A percentile compares a stretch with the other conserved stretches of the same genome.
Evolutionary conservation across 2,113 vertebrate genomes (phyloP).

Genomic region (Cebidichthys violaceus): DNA sequence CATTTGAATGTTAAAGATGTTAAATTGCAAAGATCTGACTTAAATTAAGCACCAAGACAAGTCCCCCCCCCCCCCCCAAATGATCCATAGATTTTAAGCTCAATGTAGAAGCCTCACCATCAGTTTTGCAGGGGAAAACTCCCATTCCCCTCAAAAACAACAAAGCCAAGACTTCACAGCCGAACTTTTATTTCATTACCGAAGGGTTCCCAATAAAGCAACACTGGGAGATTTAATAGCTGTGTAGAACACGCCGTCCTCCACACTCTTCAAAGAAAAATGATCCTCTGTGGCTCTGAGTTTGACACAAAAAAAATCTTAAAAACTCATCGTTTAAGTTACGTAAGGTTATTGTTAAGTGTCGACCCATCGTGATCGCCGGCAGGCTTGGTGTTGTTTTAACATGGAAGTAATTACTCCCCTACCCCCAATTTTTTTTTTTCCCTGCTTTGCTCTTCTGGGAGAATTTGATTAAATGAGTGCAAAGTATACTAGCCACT

Average conservation of each 20-base stretch:
- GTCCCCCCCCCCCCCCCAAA: neutral
- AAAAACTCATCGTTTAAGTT: conserved; percentile 58
- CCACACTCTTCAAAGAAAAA: conserved; percentile 52
- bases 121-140: conserved; percentile 22
- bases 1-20: neutral
- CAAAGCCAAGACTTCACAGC: conserved; percentile 46
- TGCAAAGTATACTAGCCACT: conserved; percentile 60
- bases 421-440: neutral
- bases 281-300: conserved; percentile 35
- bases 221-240: conserved; percentile 51
- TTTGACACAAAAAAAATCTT: conserved; percentile 37
- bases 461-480: conserved; percentile 70
- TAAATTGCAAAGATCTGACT: neutral
- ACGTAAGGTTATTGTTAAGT: conserved; percentile 66
- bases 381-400: conserved; percentile 72
- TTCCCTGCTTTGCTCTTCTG: conserved; percentile 41
- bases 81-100: conserved; percentile 2
- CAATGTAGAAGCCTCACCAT: conserved; percentile 6
- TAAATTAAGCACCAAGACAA: neutral
- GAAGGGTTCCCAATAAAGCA: conserved; percentile 61
- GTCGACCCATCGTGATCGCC: conserved; percentile 53
- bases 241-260: conserved; percentile 33
- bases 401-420: conserved; percentile 76
- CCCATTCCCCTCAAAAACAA: conserved; percentile 25
- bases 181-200: conserved; percentile 63